Base-by-base conservation (phyloP, 2,888 invertebrate genomes). In the Diarsia rubi region DNA sequence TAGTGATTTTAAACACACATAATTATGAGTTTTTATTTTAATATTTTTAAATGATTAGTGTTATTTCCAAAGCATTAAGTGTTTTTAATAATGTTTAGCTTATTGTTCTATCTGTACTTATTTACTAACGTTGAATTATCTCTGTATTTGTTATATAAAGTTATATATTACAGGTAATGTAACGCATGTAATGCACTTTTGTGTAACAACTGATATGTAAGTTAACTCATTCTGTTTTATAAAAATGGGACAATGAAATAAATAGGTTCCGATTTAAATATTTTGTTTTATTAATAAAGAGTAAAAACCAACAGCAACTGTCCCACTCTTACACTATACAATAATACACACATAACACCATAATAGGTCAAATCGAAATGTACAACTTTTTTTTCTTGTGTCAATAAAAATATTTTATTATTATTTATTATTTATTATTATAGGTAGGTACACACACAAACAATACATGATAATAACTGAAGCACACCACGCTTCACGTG, bases 171-270 rank as follows among this genome's bases (percentile, higher is more conserved):
- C 86, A 85, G 83, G 88, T 90, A 90, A 92, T 87, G 86, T 89
- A 88, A 91, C 84, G 94, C 94, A 94, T 94, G 92, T 93, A 93
- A 94, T 94, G 95, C 95, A 93, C 92, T 91, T 92, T 93, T 91
- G 92, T 93, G 92, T 94, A 92, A 93, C 89, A 91, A 86, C 90
- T 88, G 88, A 86, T 86, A 84, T 87, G 85, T 94, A 93, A 93
- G 90, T 91, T 93, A 92, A 92, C 88, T 90, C 90, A 91, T 94
- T 93, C 91, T 94, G 92, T 95, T 93, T 92, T 92, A 91, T 91
- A 91, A 94, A 94, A 94, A 91, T 90, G 91, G 90, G 88, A 92
- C 90, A 89, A 83, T 78, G 86, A 87, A 95, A 94, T 94, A 94
- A 94, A 95, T 91, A 88, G 89, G 87, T 93, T 93, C 93, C 92